Base-by-base conservation (phyloP, 2,888 invertebrate genomes). In the Dendrolimus houi region DNA sequence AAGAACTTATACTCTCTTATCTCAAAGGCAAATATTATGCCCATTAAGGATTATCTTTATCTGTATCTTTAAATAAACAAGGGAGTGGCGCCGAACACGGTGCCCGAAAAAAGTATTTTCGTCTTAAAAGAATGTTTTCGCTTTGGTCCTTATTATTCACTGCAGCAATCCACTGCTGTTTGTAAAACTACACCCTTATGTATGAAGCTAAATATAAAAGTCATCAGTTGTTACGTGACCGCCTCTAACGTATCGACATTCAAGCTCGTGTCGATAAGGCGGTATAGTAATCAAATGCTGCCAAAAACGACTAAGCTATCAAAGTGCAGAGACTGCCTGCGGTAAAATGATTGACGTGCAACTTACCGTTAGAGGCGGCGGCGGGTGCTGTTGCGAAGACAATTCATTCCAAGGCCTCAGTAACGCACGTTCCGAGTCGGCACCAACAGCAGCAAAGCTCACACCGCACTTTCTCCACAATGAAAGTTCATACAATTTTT, bases 401-500 rank as follows among this genome's bases (percentile, higher is more conserved):
- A 86, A 66, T 70, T 84, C 83, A 64, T 69, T 81, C 86, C 83
- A 91, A 57, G 83, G 86, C 60, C 84, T 81, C 57, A 88, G 75
- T 58, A 87, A 71, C 9, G 84, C 84, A 62, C 89, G 79, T 64
- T 90, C 89, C 52, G 77, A 70, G 62, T 89, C 87, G 52, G 88
- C 85, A 54, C 87, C 88, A 57, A 81, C 79, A 41, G 79, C 68
- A 52, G 87, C 84, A 65, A 90, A 90, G 72, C 79, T 89, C 62
- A 90, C 87, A 55, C 90, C 89, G 64, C 79, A 91, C 81, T 91
- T 88, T 75, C 91, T 85, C 81, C 92, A 87, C 64, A 92, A 76
- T 53, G 93, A 91, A 75, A 92, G 81, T 70, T 92, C 92, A 69
- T 92, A 85, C 62, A 93, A 76, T 70, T 91, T 86, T 65, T 90